These are phyloP conservation scores for Orthonychiurus folsomi DNA, from an alignment of 2,888 invertebrate species.

Conservation along the genomic window DNA sequence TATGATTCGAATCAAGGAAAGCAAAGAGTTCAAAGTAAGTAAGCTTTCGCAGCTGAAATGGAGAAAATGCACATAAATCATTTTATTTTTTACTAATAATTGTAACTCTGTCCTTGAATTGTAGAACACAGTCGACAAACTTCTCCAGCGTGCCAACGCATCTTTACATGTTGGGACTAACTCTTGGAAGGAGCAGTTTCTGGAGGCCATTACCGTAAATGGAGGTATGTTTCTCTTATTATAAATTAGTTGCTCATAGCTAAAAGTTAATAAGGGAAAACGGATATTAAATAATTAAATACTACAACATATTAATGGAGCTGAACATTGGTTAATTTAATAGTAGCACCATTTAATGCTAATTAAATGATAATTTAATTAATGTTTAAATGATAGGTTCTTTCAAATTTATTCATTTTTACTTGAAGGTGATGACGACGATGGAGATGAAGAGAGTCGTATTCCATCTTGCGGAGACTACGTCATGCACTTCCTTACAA, in stretches of 20 bases:
- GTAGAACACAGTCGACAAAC: conserved; percentile 92
- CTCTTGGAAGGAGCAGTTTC: conserved; percentile 99
- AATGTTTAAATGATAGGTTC: not conserved
- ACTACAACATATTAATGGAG: too few relatives aligned
- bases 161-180: conserved; percentile 83
- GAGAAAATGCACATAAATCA: conserved; percentile 1
- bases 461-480: conserved; percentile 85
- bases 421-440: conserved; percentile 39
- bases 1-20: conserved; percentile 88
- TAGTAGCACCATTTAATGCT: too few relatives aligned
- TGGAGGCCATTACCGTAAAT: conserved; percentile 89
- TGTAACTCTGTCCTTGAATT: too few relatives aligned
- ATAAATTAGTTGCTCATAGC: too few relatives aligned
- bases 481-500: conserved; percentile 85
- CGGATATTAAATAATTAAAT: too few relatives aligned
- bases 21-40: conserved; percentile 94
- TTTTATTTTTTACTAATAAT: too few relatives aligned
- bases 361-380: not conserved
- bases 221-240: too few relatives aligned
- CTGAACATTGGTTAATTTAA: too few relatives aligned
- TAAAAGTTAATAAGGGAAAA: too few relatives aligned
- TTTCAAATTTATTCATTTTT: not conserved
- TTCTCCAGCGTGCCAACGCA: conserved; percentile 93
- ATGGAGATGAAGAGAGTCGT: conserved; percentile 47
- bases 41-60: not conserved